Base-by-base conservation (phyloP, 2,888 invertebrate genomes). In the Macrosiphum euphorbiae region DNA sequence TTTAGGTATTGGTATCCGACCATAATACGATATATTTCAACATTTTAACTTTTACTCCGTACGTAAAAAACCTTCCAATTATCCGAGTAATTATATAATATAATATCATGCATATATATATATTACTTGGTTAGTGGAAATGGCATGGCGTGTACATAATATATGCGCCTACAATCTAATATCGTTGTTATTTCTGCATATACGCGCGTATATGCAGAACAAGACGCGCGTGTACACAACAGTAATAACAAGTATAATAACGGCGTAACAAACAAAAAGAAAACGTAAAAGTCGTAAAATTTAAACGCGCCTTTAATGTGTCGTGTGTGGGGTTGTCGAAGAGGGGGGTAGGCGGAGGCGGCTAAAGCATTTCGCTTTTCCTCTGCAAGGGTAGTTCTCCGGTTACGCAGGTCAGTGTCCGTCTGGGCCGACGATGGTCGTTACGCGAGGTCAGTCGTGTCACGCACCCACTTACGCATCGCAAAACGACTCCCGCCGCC, bases 341-440 rank as follows among this genome's bases (percentile, higher is more conserved):
- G 90, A 0, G n/a, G 20, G 16, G 61, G 16, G 41, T 47, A n/a
- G 90, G 8, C 5, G 47, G 50, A 5, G 55, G n/a, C 85, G 85
- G 47, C 85, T 47, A n/a, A 44, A 47, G 55, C 78, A 26, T 61
- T 86, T 86, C 61, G 47, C 47, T 67, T 92, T 92, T 47, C 78
- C 52, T 44, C 52, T 52, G 67, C 44, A 92, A 67, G 92, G 88
- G 88, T 52, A 67, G 94, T 87, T 94, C 50, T 94, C 86, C 86
- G 84, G 94, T 94, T 94, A 94, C 94, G 94, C 94, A 94, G 94
- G 94, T 94, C 94, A 94, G 94, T 94, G 94, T 94, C 94, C 90
- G 94, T 94, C 94, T 94, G 90, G 78, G 94, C 94, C 94, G 61
- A 44, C 90, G 61, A 85, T 85, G 90, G 90, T 94, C 94, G 94